Conservation (phyloP, 2,797 vertebrate species). For the Sternotherus odoratus region DNA sequence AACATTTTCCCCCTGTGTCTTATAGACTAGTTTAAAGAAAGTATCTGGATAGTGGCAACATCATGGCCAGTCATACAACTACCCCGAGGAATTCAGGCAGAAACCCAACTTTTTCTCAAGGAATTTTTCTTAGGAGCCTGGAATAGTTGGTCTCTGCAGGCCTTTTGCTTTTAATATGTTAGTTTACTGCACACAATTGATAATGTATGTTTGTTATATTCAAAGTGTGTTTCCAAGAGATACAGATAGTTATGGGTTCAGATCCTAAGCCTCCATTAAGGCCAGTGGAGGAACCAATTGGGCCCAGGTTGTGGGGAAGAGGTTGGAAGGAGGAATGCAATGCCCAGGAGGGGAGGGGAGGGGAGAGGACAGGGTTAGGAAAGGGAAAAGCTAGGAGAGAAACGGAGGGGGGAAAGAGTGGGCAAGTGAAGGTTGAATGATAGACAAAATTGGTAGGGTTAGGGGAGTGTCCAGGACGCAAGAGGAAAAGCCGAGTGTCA, state of each 20-base stretch:
- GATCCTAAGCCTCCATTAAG: neutral
- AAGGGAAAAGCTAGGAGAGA: neutral
- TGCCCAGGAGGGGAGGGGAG: neutral
- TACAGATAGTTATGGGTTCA: neutral
- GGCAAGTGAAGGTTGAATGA: neutral
- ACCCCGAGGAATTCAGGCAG: neutral
- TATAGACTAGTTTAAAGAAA: neutral
- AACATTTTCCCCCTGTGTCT: neutral
- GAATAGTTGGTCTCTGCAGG: neutral
- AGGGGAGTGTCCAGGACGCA: neutral
- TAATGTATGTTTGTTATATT: neutral
- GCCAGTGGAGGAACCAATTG: neutral
- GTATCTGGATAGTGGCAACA: neutral
- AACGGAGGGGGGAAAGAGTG: neutral
- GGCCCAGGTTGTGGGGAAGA: neutral
- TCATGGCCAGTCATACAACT: neutral
- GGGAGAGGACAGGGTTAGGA: neutral
- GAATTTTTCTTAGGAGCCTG: neutral
- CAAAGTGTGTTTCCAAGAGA: neutral
- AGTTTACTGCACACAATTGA: neutral
- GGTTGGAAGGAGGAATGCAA: neutral
- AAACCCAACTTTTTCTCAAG: neutral
- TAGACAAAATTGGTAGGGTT: neutral
- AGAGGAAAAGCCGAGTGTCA: neutral
- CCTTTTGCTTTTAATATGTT: neutral